Conservation (phyloP, 1,140 invertebrate species). For the Teleopsis dalmanni region DNA sequence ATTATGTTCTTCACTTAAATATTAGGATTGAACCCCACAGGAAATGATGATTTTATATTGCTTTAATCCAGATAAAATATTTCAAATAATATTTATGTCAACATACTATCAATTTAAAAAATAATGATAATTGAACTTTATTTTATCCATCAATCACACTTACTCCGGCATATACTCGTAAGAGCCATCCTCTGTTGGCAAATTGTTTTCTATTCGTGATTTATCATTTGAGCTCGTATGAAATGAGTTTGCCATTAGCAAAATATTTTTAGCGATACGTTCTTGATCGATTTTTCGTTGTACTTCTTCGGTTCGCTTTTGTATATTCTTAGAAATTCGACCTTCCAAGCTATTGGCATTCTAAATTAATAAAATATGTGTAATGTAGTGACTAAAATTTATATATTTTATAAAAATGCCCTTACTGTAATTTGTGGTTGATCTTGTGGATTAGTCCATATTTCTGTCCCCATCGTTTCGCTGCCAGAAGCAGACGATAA, state of each 20-base stretch:
- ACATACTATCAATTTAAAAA: no score
- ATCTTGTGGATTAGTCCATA: constrained; percentile 62
- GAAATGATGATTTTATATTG: no score
- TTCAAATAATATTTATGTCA: no score
- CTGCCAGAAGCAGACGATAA: constrained; percentile 53
- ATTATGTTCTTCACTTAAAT: no score
- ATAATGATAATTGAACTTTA: no score
- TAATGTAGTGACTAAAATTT: not conserved
- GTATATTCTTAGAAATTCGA: constrained; percentile 31
- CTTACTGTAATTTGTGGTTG: not conserved
- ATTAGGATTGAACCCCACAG: no score
- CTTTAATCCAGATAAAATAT: no score
- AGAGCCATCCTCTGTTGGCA: not conserved
- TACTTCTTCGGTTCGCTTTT: constrained; percentile 30
- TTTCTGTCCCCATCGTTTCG: constrained; percentile 49
- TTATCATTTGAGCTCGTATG: not conserved
- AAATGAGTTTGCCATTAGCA: constrained; percentile 36
- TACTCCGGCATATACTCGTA: constrained; percentile 5
- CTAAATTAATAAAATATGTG: not conserved
- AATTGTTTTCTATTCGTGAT: not conserved
- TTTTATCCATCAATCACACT: not conserved
- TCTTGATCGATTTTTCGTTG: constrained; percentile 34
- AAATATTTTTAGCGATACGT: constrained; percentile 34
- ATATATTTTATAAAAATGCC: not conserved
- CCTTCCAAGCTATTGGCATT: constrained; percentile 22